phyloP scores from a whole-genome alignment of 2,797 vertebrate species.

The Xiphorhynchus erythropygius region DNA sequence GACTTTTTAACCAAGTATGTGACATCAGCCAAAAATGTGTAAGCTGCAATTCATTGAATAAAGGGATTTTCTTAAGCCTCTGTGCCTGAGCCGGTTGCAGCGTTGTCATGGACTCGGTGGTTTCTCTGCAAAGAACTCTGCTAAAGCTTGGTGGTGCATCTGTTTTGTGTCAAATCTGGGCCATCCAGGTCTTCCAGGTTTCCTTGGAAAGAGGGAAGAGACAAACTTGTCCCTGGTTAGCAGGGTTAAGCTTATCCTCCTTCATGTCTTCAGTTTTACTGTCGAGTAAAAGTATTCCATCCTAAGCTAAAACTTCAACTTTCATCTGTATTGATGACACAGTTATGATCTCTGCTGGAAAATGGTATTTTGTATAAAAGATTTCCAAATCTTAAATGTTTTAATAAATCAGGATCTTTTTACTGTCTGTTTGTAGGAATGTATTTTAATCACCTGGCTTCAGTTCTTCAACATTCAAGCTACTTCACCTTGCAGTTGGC shows the following conservation, averaged over 20 bases:
- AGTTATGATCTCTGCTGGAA: not conserved
- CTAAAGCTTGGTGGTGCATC: not conserved
- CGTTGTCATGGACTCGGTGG: rapidly evolving
- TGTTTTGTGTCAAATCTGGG: not conserved
- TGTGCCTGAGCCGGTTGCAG: not conserved
- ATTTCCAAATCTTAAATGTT: not conserved
- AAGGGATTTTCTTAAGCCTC: conserved; percentile 33
- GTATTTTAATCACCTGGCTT: not conserved
- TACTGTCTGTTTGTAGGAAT: not conserved
- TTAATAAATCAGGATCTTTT: not conserved
- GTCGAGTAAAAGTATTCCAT: not conserved
- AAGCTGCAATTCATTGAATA: conserved; percentile 46
- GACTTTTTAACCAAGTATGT: conserved; percentile 87
- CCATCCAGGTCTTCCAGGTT: not conserved
- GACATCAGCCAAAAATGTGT: conserved; percentile 79
- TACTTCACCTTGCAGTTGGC: not conserved
- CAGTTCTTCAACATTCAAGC: not conserved
- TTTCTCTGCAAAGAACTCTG: not conserved
- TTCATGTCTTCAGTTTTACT: not conserved
- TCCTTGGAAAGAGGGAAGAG: not conserved
- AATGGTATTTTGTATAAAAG: not conserved
- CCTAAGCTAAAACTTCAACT: not conserved
- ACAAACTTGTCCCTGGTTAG: not conserved
- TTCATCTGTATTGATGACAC: not conserved
- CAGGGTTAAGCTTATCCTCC: not conserved